A percentile compares a stretch with the other conserved stretches of the same genome.
phyloP scores from a whole-genome alignment of 2,888 invertebrate species.

The Sympetrum striolatum region DNA sequence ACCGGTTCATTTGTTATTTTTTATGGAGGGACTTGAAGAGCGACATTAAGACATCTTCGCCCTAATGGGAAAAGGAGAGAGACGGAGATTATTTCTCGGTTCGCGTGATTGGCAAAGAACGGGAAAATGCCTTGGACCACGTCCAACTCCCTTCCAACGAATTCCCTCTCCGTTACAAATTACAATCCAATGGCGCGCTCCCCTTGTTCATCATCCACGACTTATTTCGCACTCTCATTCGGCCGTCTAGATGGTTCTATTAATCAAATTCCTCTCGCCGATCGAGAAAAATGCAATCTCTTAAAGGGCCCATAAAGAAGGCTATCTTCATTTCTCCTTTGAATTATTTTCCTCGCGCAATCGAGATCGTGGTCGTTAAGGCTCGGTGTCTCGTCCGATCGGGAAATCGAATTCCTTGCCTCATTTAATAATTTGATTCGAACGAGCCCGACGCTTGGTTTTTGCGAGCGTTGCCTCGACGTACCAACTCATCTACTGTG shows the following conservation, averaged over 20 bases:
- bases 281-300: too few species aligned
- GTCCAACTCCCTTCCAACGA: neutral
- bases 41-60: conserved; percentile 8
- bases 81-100: neutral
- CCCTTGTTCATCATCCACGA: neutral
- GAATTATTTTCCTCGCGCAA: too few species aligned
- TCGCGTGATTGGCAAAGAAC: neutral
- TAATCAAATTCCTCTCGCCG: neutral
- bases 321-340: neutral
- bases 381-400: too few species aligned
- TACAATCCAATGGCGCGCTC: neutral
- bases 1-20: conserved; percentile 13
- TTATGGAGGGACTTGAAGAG: neutral
- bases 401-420: too few species aligned
- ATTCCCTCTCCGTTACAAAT: neutral
- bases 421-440: too few species aligned
- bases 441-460: too few species aligned
- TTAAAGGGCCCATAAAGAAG: neutral
- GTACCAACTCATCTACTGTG: too few species aligned
- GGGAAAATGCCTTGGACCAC: neutral
- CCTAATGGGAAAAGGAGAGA: neutral
- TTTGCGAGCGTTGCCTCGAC: too few species aligned
- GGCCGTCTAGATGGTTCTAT: neutral
- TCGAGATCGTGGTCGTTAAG: too few species aligned
- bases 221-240: neutral